Conservation (phyloP, 2,888 invertebrate species). For the Camponotus fellah region DNA sequence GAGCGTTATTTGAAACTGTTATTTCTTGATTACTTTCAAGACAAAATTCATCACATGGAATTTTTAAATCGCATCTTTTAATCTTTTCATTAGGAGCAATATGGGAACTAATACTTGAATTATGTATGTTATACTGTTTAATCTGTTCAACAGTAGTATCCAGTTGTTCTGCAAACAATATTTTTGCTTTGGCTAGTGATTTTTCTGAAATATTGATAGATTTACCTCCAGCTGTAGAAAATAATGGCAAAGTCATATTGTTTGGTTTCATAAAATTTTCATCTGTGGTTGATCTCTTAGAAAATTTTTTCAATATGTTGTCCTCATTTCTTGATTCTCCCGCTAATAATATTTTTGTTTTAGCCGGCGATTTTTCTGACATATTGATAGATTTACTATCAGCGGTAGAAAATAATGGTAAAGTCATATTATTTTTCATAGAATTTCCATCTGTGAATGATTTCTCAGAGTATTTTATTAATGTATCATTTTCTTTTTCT, state of each 20-base stretch:
- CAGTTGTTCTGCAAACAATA: constrained; percentile 10
- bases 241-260: not conserved
- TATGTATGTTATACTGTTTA: not conserved
- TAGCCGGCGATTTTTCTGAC: not conserved
- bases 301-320: not conserved
- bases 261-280: not conserved
- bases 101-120: constrained; percentile 27
- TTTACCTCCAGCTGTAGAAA: constrained; percentile 20
- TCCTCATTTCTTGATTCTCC: constrained; percentile 11
- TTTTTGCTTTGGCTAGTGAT: constrained; percentile 59
- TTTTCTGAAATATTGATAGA: constrained; percentile 65
- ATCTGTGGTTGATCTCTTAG: not conserved
- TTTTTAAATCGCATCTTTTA: not conserved
- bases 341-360: constrained; percentile 17
- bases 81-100: constrained; percentile 6
- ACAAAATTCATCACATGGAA: constrained; percentile 10
- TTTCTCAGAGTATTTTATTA: not conserved
- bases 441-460: not conserved
- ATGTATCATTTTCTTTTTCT: not conserved
- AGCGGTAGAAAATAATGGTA: not conserved
- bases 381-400: not conserved
- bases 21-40: constrained; percentile 18
- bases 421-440: not conserved
- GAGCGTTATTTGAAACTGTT: constrained; percentile 25
- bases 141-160: not conserved